These are phyloP conservation scores for Thalpophila matura DNA, from an alignment of 2,888 invertebrate genomes.

Conservation along the genomic window DNA sequence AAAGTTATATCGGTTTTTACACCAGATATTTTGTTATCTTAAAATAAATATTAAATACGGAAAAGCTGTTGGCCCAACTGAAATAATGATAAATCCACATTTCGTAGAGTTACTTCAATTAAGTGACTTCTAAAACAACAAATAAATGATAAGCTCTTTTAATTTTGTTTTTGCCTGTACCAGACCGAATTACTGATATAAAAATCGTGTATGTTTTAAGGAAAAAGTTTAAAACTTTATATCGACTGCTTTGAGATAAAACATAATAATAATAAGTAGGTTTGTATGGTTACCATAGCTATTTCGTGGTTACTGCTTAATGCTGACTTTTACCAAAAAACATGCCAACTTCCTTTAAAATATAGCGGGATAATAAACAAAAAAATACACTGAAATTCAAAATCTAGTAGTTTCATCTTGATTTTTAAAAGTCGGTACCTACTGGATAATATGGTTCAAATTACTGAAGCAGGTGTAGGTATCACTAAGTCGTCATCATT, in stretches of 20 bases:
- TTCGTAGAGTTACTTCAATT: not conserved
- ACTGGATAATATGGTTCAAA: not conserved
- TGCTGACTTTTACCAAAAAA: not conserved
- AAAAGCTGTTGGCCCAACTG: no score
- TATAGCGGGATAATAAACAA: not conserved
- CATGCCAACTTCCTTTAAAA: not conserved
- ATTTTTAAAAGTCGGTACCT: not conserved
- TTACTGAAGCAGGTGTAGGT: not conserved
- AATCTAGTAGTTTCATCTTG: not conserved
- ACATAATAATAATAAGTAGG: conserved; percentile 2
- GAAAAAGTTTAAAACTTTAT: conserved; percentile 51
- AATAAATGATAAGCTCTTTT: not conserved
- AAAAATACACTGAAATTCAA: not conserved
- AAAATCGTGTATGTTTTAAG: conserved; percentile 39
- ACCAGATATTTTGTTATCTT: no score
- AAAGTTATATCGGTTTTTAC: no score
- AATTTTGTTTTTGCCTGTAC: conserved; percentile 28
- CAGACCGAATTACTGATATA: conserved; percentile 35
- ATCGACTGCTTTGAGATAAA: conserved; percentile 36
- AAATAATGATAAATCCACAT: not conserved
- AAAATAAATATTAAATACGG: no score
- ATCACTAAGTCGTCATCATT: no score
- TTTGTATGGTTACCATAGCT: not conserved
- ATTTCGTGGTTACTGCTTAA: not conserved
- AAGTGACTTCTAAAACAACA: no score